Conservation (phyloP, 2,113 vertebrate genomes). For the Neogobius melanostomus region DNA sequence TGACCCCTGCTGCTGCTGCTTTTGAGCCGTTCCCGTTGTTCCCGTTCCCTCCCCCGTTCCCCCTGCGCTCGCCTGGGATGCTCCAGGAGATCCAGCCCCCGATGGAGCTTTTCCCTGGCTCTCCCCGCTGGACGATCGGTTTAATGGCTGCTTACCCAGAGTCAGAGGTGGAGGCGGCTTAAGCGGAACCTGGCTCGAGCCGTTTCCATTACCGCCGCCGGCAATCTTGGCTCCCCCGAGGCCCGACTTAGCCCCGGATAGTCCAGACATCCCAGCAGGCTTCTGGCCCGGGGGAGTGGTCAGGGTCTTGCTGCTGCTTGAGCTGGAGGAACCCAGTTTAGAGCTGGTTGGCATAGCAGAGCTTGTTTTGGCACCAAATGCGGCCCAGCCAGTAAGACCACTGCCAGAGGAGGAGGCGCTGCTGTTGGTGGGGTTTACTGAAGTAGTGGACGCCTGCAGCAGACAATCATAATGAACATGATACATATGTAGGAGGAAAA, state of each 20-base stretch:
- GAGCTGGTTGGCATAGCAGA: slow-evolving; percentile 81
- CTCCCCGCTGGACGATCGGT: slow-evolving; percentile 89
- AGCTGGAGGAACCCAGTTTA: slow-evolving; percentile 83
- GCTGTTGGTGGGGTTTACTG: slow-evolving; percentile 82
- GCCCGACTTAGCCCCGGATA: slow-evolving; percentile 83
- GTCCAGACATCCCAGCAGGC: slow-evolving; percentile 85
- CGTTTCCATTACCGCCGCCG: slow-evolving; percentile 66
- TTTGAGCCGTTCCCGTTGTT: slow-evolving; percentile 78
- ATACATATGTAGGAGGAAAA: not conserved
- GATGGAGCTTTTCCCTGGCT: slow-evolving; percentile 84
- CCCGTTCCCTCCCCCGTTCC: slow-evolving; percentile 65
- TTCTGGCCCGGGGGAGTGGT: slow-evolving; percentile 83
- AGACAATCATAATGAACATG: not conserved
- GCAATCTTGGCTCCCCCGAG: slow-evolving; percentile 80
- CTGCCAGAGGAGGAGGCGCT: slow-evolving; percentile 83
- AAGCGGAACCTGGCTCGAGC: slow-evolving; percentile 72
- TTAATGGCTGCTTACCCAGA: slow-evolving; percentile 90
- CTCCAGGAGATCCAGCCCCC: slow-evolving; percentile 70
- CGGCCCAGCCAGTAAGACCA: slow-evolving; percentile 95
- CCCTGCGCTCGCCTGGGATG: slow-evolving; percentile 65
- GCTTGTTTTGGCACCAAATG: slow-evolving; percentile 92
- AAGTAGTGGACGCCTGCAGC: slow-evolving; percentile 81
- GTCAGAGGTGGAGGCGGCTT: slow-evolving; percentile 90
- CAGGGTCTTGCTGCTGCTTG: slow-evolving; percentile 80
- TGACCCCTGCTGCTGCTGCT: slow-evolving; percentile 72